Evolutionary conservation across 2,797 vertebrate genomes (phyloP).

Genomic region (Eupleurogrammus muticus): DNA sequence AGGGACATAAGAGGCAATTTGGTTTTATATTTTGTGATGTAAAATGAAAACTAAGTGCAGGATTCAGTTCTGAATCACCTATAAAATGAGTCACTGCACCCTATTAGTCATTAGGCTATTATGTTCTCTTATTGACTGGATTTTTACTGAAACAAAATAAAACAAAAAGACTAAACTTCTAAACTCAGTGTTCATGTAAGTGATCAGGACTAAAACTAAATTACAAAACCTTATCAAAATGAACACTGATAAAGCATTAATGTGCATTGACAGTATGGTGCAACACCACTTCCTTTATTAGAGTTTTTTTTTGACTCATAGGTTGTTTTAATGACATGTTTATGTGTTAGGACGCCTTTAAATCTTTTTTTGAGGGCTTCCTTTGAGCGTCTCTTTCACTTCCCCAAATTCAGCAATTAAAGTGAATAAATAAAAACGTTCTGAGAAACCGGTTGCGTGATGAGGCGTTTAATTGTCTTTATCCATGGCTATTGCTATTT

Average conservation of each 20-base stretch:
- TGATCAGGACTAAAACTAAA: too few species aligned
- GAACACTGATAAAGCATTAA: background rate
- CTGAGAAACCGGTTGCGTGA: background rate
- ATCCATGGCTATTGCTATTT: background rate
- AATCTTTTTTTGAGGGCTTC: conserved; percentile 36
- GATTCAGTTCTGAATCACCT: background rate
- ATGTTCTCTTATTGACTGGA: background rate
- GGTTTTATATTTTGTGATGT: too few species aligned
- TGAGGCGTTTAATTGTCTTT: background rate
- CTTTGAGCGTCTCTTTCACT: conserved; percentile 49
- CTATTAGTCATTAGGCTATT: background rate
- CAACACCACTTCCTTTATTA: conserved; percentile 5
- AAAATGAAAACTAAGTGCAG: background rate
- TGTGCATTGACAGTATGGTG: background rate
- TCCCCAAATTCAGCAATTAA: conserved; percentile 46
- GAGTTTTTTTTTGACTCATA: background rate
- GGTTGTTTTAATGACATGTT: background rate
- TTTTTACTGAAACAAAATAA: too few species aligned
- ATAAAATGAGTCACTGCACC: background rate
- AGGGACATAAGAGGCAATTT: background rate
- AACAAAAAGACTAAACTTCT: too few species aligned
- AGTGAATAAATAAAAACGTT: too few species aligned
- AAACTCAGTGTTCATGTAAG: too few species aligned
- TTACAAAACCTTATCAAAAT: too few species aligned
- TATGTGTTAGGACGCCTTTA: conserved; percentile 11